A percentile compares a stretch with the other conserved stretches of the same genome.
These are phyloP conservation scores for roundworm (Caenorhabditis elegans) DNA, from an alignment of 1,140 invertebrate species.

Conservation along the genomic window WBcel235 BX284605.5:9062501-9063000, in stretches of 20 bases:
- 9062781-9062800: no score
- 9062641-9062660: neutral
- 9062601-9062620: neutral
- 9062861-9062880: no score
- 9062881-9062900: no score
- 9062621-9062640: neutral
- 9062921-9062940: neutral
- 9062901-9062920: no score
- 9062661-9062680: neutral
- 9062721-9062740: neutral
- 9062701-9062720: neutral
- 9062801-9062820: no score
- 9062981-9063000: neutral
- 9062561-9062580: conserved; percentile 7
- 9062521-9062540: neutral
- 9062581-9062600: neutral
- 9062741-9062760: neutral
- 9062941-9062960: no score
- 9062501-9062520: neutral
- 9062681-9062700: neutral
- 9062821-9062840: no score
- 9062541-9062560: neutral
- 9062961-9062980: neutral
- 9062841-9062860: no score
- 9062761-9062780: no score